These are phyloP conservation scores for Ridgeia piscesae DNA, from an alignment of 1,140 invertebrate species.

Conservation along the genomic window DNA sequence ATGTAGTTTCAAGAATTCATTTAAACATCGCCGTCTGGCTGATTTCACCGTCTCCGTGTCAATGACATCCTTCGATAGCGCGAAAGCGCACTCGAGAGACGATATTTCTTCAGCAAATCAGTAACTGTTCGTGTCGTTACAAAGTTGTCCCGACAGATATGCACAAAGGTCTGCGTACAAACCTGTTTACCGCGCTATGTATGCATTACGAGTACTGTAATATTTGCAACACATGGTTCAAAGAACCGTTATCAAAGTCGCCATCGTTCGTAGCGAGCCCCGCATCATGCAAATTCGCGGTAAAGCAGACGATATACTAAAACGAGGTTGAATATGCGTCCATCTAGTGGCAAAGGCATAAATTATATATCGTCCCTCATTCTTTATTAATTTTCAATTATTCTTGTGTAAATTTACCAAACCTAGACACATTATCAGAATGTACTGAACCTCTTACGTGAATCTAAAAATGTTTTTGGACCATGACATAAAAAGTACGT, in stretches of 20 bases:
- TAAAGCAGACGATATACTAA: constrained; percentile 1
- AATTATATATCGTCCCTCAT: neutral
- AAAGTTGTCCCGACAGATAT: neutral
- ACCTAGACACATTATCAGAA: no score
- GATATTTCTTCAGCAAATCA: neutral
- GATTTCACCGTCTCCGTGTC: no score
- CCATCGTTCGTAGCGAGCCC: neutral
- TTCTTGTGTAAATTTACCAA: neutral
- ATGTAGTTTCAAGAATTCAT: no score
- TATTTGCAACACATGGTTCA: neutral
- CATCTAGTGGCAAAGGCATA: neutral
- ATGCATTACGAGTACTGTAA: neutral
- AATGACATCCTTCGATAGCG: neutral
- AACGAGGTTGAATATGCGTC: constrained; percentile 4
- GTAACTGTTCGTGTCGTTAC: neutral
- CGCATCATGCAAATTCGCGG: constrained; percentile 3
- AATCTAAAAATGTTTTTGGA: no score
- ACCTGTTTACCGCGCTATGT: neutral
- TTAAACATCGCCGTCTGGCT: no score
- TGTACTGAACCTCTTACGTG: no score
- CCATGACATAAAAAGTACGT: no score
- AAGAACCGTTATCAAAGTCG: neutral
- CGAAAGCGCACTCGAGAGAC: neutral
- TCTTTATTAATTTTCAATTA: neutral
- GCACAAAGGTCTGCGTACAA: neutral